These are phyloP conservation scores for Bombus waltoni DNA, from an alignment of 1,140 invertebrate species.

Conservation along the genomic window DNA sequence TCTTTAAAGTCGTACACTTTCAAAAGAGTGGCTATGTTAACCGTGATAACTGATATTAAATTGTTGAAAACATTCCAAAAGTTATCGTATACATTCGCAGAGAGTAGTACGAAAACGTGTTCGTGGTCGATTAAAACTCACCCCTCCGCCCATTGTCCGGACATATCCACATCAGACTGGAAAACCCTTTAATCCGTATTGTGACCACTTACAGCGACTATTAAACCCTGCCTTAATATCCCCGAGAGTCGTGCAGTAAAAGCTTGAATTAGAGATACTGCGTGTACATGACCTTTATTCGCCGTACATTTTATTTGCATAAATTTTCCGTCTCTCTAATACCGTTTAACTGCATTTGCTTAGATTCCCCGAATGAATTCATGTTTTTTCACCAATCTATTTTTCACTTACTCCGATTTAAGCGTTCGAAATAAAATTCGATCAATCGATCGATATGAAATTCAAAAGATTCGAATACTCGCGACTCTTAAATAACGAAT, in stretches of 20 bases:
- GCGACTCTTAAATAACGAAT: background rate
- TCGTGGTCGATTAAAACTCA: slow-evolving; percentile 71
- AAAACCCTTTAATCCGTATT: slow-evolving; percentile 72
- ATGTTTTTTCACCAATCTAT: no score
- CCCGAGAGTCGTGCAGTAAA: slow-evolving; percentile 34
- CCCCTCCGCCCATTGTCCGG: slow-evolving; percentile 47
- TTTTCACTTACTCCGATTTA: background rate
- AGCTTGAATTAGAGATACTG: slow-evolving; percentile 50
- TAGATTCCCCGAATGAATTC: background rate
- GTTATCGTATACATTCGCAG: background rate
- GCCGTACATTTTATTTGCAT: slow-evolving; percentile 30
- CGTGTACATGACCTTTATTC: slow-evolving; percentile 11
- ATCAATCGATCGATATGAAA: background rate
- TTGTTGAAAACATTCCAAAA: background rate
- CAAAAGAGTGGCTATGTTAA: background rate
- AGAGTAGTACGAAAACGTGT: slow-evolving; percentile 67
- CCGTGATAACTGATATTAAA: background rate
- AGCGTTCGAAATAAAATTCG: background rate
- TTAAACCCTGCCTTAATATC: slow-evolving; percentile 75
- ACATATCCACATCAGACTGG: slow-evolving; percentile 50
- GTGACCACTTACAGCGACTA: slow-evolving; percentile 77
- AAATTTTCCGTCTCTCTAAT: background rate
- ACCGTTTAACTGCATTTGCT: background rate
- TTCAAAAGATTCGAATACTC: background rate
- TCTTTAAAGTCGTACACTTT: background rate